A percentile compares a stretch with the other conserved stretches of the same genome.
Evolutionary conservation across 2,888 invertebrate species (phyloP).

Genomic region (Periphyllus acericola): DNA sequence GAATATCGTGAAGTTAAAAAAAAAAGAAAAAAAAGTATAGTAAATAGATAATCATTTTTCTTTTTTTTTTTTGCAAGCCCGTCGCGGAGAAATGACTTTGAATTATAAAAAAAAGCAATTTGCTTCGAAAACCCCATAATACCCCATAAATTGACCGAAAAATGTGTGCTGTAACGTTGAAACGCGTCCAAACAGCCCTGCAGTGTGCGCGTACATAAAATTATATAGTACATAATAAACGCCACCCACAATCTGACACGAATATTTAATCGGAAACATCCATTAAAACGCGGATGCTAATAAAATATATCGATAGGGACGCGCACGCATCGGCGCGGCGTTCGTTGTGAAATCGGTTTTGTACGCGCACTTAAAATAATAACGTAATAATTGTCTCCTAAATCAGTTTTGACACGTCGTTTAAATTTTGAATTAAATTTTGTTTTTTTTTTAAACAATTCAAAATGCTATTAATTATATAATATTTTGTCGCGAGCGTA

Average conservation of each 20-base stretch:
- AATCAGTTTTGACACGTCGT: constrained; percentile 30
- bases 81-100: too few relatives aligned
- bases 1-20: too few relatives aligned
- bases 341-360: constrained; percentile 3
- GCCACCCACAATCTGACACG: constrained; percentile 5
- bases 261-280: constrained; percentile 41
- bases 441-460: background rate
- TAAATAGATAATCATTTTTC: too few relatives aligned
- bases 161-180: too few relatives aligned
- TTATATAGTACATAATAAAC: background rate
- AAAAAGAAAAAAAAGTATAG: too few relatives aligned
- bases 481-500: too few relatives aligned
- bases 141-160: too few relatives aligned
- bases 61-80: too few relatives aligned
- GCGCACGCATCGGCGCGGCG: too few relatives aligned
- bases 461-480: constrained; percentile 40
- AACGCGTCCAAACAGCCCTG: background rate
- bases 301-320: constrained; percentile 20
- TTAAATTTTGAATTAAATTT: background rate
- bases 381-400: constrained; percentile 23
- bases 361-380: background rate
- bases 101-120: too few relatives aligned
- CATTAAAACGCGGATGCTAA: constrained; percentile 27
- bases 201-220: background rate
- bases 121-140: too few relatives aligned